Conservation (phyloP, 2,113 vertebrate species). For the Oplegnathus fasciatus region DNA sequence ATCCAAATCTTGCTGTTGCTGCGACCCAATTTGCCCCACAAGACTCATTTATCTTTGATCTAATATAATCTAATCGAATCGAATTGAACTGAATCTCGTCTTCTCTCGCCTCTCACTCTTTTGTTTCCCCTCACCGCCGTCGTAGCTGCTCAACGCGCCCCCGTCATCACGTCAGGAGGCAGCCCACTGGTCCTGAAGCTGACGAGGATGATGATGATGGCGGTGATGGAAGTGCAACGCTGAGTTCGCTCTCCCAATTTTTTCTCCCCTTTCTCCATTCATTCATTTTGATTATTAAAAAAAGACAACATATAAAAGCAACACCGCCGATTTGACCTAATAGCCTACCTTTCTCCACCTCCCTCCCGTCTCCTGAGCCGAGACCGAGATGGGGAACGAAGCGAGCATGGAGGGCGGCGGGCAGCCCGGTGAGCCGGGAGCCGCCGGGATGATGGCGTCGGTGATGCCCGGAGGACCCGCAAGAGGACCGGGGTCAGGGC, state of each 20-base stretch:
- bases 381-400: conserved; percentile 87
- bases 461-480: conserved; percentile 76
- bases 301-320: conserved; percentile 16
- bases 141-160: conserved; percentile 70
- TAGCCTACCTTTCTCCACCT: conserved; percentile 47
- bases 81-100: too few species aligned
- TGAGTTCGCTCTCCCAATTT: conserved; percentile 76
- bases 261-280: conserved; percentile 41
- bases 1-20: too few species aligned
- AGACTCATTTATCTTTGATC: too few species aligned
- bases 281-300: conserved; percentile 29
- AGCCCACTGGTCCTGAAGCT: conserved; percentile 75
- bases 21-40: too few species aligned
- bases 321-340: conserved; percentile 49
- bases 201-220: conserved; percentile 81
- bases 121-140: not conserved
- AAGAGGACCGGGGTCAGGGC: conserved; percentile 76
- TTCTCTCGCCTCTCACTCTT: conserved; percentile 44
- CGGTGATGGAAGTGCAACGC: conserved; percentile 83
- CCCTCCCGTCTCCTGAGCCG: conserved; percentile 72
- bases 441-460: conserved; percentile 78
- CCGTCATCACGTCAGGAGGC: conserved; percentile 74
- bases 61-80: too few species aligned
- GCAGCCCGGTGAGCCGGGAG: conserved; percentile 79
- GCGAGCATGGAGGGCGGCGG: conserved; percentile 87